Percentiles rank a stretch among this genome's conserved stretches.
Conservation (phyloP, 2,797 vertebrate species). For the Danio tinwini region DNA sequence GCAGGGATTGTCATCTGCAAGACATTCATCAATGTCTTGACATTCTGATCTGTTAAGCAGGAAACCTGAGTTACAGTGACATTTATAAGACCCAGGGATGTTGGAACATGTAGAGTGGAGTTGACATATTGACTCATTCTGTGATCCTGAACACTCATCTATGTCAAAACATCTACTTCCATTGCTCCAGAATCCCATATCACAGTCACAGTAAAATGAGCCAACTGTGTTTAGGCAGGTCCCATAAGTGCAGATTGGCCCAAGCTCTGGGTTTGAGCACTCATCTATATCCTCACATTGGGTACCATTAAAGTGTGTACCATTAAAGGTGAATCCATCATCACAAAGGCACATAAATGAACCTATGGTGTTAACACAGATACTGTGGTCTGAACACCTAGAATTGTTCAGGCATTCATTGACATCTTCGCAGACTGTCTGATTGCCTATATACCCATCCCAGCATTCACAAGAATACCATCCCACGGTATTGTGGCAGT, state of each 20-base stretch:
- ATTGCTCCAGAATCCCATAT: conserved; percentile 76
- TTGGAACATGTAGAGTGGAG: conserved; percentile 77
- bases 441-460: conserved; percentile 75
- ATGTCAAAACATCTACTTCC: conserved; percentile 75
- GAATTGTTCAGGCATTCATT: conserved; percentile 76
- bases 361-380: conserved; percentile 76
- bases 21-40: conserved; percentile 68
- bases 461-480: conserved; percentile 77
- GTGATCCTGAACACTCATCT: conserved; percentile 75
- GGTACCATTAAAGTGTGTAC: conserved; percentile 52
- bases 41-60: conserved; percentile 64
- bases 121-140: conserved; percentile 71
- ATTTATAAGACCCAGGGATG: conserved; percentile 74
- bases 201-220: conserved; percentile 81
- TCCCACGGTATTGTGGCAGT: conserved; percentile 77
- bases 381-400: conserved; percentile 75
- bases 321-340: conserved; percentile 69
- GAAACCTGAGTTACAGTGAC: conserved; percentile 78
- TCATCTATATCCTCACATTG: conserved; percentile 79
- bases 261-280: conserved; percentile 62
- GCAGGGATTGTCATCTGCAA: conserved; percentile 63
- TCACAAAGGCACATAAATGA: conserved; percentile 76
- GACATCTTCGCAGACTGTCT: conserved; percentile 74
- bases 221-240: conserved; percentile 78
- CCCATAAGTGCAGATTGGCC: conserved; percentile 72